These are phyloP conservation scores for Bucco capensis DNA, from an alignment of 2,113 vertebrate genomes.

Conservation along the genomic window DNA sequence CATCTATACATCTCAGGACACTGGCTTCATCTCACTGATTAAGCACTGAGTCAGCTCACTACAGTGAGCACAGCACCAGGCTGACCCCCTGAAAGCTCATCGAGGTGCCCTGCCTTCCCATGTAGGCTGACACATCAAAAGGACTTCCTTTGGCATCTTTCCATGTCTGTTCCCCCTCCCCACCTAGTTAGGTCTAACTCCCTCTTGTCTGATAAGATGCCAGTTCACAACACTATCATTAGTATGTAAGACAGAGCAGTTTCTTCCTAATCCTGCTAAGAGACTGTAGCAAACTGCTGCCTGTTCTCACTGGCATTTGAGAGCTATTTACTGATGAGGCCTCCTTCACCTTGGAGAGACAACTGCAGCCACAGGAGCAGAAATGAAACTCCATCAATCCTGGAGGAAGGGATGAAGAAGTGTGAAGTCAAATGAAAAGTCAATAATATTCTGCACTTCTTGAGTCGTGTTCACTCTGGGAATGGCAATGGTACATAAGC, in stretches of 20 bases:
- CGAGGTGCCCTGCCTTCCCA: not conserved
- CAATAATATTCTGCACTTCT: not conserved
- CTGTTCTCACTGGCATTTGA: not conserved
- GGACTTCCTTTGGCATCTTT: not conserved
- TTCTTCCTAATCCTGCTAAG: not conserved
- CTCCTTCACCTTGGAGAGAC: conserved; percentile 34
- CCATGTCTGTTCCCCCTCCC: not conserved
- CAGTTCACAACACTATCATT: not conserved
- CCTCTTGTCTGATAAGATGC: not conserved
- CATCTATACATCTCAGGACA: not conserved
- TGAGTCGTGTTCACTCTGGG: not conserved
- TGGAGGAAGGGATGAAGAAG: conserved; percentile 41
- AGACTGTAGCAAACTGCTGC: not conserved
- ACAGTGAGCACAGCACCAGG: not conserved
- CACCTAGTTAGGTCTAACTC: not conserved
- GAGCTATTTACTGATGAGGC: not conserved
- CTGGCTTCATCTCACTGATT: not conserved
- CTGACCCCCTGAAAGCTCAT: not conserved
- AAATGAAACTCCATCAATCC: conserved; percentile 40
- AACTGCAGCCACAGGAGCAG: conserved; percentile 1
- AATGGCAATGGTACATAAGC: not conserved
- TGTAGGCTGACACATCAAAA: not conserved
- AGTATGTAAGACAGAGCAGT: not conserved
- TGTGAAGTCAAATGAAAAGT: conserved; percentile 29
- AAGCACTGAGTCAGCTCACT: not conserved